Evolutionary conservation across 2,888 invertebrate species (phyloP), one percentile per base, ranked within the genome.

Genomic region (Chrysolina americana): DNA sequence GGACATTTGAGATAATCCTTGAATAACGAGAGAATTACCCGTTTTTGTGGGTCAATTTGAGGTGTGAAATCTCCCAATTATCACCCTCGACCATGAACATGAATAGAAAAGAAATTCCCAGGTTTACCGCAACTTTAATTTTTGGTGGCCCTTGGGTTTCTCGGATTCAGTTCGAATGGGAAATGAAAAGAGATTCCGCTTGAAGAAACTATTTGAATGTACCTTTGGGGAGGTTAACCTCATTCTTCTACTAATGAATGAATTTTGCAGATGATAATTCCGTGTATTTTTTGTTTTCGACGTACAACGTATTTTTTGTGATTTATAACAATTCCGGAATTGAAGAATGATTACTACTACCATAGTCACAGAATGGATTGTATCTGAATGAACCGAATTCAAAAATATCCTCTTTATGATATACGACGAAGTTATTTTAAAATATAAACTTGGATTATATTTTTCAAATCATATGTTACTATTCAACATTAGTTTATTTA

Each of bases 21-120:
- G 56, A 23, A 66, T 74, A 74, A 74, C 70, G 65, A 74, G 74
- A 70, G 50, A 63, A 70, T 66, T 66, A 36, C 41, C 47, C 48
- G 23, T 59, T 66, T 63, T 56, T 63, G 47, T 19, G 53, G 53
- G 59, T 48, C 48, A 59, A 10, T 59, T 48, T n/a, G 47, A 70
- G 56, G 70, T 66, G 73, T 59, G 73, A 68, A 44, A 48, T 68
- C 50, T 10, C 28, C 73, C 68, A 73, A 74, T 74, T 74, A 74
- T 63, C 66, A 62, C 62, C 66, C 47, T 66, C 53, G 44, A 63
- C 64, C 64, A 56, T 73, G 64, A 73, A 73, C 68, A 69, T 56
- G 64, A 69, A 69, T 65, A 65, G 64, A 69, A 65, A 41, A 56
- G 48, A 65, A 19, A 56, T 73, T 73, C 73, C 64, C 73, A 73